Percentiles rank a stretch among this genome's conserved stretches.
These are phyloP conservation scores for Tenthredo livida DNA, from an alignment of 2,888 invertebrate species.

Conservation along the genomic window DNA sequence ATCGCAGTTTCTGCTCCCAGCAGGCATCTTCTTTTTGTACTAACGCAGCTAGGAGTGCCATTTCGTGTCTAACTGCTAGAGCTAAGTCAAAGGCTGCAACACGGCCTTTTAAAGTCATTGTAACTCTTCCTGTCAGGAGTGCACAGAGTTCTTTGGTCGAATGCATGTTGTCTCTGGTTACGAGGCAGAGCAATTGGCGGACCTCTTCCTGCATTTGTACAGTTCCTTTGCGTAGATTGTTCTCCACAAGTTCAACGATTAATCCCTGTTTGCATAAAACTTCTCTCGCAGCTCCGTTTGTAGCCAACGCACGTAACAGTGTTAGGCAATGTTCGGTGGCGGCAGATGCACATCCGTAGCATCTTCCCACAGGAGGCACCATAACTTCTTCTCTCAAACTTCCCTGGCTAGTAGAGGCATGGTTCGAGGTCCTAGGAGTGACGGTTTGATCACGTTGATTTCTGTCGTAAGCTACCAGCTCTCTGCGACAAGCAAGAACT, in stretches of 20 bases:
- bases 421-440: constrained; percentile 42
- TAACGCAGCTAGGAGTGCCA: constrained; percentile 91
- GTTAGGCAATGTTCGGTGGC: constrained; percentile 97
- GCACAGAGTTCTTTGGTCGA: constrained; percentile 92
- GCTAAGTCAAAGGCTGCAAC: constrained; percentile 87
- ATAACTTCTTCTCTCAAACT: constrained; percentile 61
- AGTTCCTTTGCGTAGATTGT: constrained; percentile 93
- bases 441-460: constrained; percentile 84
- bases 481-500: constrained; percentile 94
- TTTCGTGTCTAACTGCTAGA: constrained; percentile 92
- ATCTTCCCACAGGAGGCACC: constrained; percentile 81
- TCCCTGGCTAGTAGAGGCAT: constrained; percentile 55
- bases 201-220: constrained; percentile 93
- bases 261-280: constrained; percentile 91
- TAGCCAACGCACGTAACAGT: constrained; percentile 92
- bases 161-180: constrained; percentile 91
- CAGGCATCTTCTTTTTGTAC: constrained; percentile 96
- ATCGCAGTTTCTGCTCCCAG: constrained; percentile 95
- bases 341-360: constrained; percentile 93
- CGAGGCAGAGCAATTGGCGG: constrained; percentile 90
- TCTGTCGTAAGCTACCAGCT: constrained; percentile 94
- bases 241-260: constrained; percentile 93
- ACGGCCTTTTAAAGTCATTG: constrained; percentile 88
- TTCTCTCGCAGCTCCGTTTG: constrained; percentile 87
- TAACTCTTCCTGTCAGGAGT: constrained; percentile 90